A percentile compares a stretch with the other conserved stretches of the same genome.
Evolutionary conservation across 2,888 invertebrate genomes (phyloP).

Genomic region (Holacanthella duospinosa): DNA sequence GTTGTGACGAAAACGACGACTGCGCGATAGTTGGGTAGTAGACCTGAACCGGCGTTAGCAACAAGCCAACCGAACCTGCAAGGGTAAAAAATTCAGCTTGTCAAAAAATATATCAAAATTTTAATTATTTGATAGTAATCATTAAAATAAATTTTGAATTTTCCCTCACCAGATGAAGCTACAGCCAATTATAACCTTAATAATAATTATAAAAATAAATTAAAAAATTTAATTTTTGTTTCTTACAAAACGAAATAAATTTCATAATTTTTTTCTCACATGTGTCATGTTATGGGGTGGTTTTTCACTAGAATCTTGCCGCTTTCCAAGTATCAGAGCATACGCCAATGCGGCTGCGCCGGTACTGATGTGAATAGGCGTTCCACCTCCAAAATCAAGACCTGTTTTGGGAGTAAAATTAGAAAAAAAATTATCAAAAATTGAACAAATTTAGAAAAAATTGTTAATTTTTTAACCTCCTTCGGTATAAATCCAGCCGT

Average conservation of each 20-base stretch:
- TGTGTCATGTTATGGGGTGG: constrained; percentile 34
- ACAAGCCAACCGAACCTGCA: constrained; percentile 30
- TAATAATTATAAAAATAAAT: background rate
- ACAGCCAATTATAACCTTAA: constrained; percentile 8
- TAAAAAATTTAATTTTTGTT: background rate
- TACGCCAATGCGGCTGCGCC: constrained; percentile 29
- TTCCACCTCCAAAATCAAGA: constrained; percentile 30
- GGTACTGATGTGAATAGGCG: constrained; percentile 23
- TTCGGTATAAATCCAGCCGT: constrained; percentile 25
- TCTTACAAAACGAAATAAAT: background rate
- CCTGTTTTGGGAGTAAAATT: constrained; percentile 10
- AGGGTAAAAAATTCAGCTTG: constrained; percentile 11
- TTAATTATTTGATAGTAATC: background rate
- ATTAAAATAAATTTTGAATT: background rate
- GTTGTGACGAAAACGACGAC: constrained; percentile 29
- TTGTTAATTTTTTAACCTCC: constrained; percentile 14
- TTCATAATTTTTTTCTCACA: constrained; percentile 6
- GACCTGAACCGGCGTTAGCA: constrained; percentile 26
- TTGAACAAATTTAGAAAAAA: too few relatives aligned
- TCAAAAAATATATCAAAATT: background rate
- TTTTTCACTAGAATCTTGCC: constrained; percentile 20
- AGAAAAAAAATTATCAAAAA: background rate
- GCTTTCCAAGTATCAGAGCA: constrained; percentile 27
- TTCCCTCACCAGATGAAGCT: constrained; percentile 11
- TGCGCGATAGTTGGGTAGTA: constrained; percentile 24